Evolutionary conservation across 2,888 invertebrate genomes (phyloP), one percentile per base, ranked within the genome.

Genomic region (Heteromurus nitidus): DNA sequence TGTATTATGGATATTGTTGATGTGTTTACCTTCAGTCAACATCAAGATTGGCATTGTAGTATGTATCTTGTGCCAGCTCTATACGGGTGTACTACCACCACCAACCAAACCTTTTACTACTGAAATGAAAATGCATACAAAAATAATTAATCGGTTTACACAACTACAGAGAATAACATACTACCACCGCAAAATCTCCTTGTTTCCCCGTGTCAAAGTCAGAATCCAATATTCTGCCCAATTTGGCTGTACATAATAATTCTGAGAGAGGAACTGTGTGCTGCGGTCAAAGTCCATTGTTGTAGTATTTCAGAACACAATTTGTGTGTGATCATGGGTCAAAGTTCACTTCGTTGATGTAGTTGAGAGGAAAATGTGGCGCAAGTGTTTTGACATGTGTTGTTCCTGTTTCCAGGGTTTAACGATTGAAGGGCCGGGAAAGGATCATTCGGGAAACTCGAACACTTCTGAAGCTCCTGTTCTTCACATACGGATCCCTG

Each of bases 351-450:
- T 13, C 7, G 9, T 42, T 42, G 7, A 13, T 42, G 36, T 5
- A 36, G 5, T 36, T 36, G 36, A 9, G 13, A 24, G 47, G n/a
- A 28, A 67, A 62, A 47, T 73, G 80, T 80, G 80, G 80, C 55
- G 44, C 30, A 36, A 80, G 80, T 80, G 80, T 80, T 80, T 62
- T 47, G 60, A 69, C 47, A 20, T 73, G 72, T 80, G 80, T 53
- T 76, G 72, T 80, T 80, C 70, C 82, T 84, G 82, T 68, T 84
- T 84, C 67, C 84, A 84, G 84, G 84, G 84, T 53, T 53, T 84
- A 53, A 82, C 82, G 28, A 47, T 82, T 72, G 75, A 80, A 58
- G 64, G 47, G 42, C 79, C 76, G 74, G 82, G 72, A n/a, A 82
- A 68, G 36, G 77, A 82, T 60, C 67, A 67, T 16, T 28, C 50